phyloP scores from a whole-genome alignment of 2,113 vertebrate genomes.

The Cynocephalus volans region DNA sequence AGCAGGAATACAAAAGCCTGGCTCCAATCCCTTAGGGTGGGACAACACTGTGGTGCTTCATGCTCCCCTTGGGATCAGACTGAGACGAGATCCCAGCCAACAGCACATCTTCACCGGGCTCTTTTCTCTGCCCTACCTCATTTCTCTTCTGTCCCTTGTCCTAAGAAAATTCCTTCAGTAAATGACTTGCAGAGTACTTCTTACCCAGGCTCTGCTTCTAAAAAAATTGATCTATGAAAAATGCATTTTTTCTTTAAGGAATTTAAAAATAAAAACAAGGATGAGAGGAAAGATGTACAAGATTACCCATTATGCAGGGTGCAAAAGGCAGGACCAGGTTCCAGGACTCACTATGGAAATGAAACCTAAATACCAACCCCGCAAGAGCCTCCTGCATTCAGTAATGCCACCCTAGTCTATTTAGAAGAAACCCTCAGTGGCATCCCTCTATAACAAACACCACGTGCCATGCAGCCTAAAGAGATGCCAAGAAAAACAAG shows the following conservation, averaged over 20 bases:
- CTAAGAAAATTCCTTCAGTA: not conserved
- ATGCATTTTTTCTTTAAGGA: not conserved
- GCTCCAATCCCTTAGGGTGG: no score
- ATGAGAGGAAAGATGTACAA: not conserved
- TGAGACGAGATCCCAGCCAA: not conserved
- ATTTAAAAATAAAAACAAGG: not conserved
- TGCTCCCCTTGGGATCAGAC: not conserved
- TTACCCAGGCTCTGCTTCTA: not conserved
- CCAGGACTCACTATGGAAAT: not conserved
- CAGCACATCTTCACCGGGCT: no score
- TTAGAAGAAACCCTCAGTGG: not conserved
- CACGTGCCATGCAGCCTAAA: not conserved
- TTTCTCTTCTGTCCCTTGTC: not conserved
- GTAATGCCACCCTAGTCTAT: not conserved
- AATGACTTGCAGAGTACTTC: not conserved
- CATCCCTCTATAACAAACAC: not conserved
- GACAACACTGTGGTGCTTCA: not conserved
- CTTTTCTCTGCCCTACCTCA: not conserved
- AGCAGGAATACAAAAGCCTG: not conserved
- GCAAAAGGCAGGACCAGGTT: not conserved
- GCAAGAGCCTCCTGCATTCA: not conserved
- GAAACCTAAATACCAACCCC: not conserved
- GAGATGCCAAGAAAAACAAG: not conserved
- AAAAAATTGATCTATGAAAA: not conserved
- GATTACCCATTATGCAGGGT: not conserved